A percentile compares a stretch with the other conserved stretches of the same genome.
Conservation (phyloP, 2,888 invertebrate species). For the Rhogogaster chlorosoma region DNA sequence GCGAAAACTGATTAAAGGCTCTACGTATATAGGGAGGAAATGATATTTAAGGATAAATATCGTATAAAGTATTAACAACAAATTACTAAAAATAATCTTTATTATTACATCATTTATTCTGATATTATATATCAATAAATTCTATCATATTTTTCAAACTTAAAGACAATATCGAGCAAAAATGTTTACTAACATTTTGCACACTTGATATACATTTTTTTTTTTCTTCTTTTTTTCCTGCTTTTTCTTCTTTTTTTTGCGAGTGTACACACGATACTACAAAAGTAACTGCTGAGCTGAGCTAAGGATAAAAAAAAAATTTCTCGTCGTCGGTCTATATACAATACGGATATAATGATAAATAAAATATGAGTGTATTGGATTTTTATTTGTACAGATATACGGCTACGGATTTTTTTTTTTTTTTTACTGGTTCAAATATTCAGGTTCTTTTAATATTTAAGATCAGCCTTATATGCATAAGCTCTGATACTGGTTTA, state of each 20-base stretch:
- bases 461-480: not conserved
- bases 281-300: not conserved
- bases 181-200: conserved; percentile 53
- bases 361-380: not conserved
- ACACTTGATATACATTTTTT: conserved; percentile 51
- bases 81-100: not conserved
- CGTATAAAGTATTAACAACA: not conserved
- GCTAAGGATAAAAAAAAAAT: not conserved
- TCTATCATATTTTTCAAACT: not conserved
- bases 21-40: not conserved
- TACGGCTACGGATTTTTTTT: not conserved
- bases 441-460: not conserved
- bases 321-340: not conserved
- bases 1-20: not conserved
- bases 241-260: not conserved
- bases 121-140: not conserved
- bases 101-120: not conserved
- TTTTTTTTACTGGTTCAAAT: not conserved
- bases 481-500: not conserved
- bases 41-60: not conserved
- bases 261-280: conserved; percentile 33
- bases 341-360: not conserved
- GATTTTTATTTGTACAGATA: not conserved
- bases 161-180: not conserved
- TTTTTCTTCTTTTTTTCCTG: not conserved